A percentile compares a stretch with the other conserved stretches of the same genome.
Conservation (phyloP, 1,140 invertebrate species). For the Metaphire vulgaris region DNA sequence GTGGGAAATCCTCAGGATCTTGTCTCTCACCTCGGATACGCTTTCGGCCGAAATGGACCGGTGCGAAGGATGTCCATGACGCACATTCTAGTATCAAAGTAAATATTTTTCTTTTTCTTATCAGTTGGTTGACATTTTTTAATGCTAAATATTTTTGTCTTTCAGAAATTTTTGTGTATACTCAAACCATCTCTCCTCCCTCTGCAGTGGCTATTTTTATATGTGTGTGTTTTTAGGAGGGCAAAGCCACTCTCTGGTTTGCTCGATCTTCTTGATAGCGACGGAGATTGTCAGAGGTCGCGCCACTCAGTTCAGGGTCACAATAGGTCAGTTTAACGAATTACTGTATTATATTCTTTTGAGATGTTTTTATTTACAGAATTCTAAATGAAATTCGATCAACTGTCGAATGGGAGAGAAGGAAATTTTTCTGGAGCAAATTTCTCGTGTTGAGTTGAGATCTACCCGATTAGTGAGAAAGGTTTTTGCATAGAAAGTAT, state of each 20-base stretch:
- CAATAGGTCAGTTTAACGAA: slow-evolving; percentile 36
- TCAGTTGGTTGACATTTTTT: background rate
- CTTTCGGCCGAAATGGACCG: slow-evolving; percentile 71
- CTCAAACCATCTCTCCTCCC: no score
- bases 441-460: no score
- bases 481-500: slow-evolving; percentile 1
- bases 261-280: slow-evolving; percentile 42
- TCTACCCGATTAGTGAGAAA: background rate
- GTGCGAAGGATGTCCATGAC: slow-evolving; percentile 76
- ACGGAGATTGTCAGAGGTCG: slow-evolving; percentile 36
- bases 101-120: slow-evolving; percentile 11
- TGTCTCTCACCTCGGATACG: slow-evolving; percentile 60
- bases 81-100: slow-evolving; percentile 75
- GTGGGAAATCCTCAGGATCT: slow-evolving; percentile 88
- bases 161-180: no score
- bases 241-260: slow-evolving; percentile 16
- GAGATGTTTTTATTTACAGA: background rate
- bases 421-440: no score
- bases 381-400: no score
- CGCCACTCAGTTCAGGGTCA: slow-evolving; percentile 43
- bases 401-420: no score
- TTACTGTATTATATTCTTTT: background rate
- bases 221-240: no score
- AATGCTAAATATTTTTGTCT: background rate
- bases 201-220: no score